Conservation (phyloP, 2,888 invertebrate species). For the Eugnorisma glareosa region DNA sequence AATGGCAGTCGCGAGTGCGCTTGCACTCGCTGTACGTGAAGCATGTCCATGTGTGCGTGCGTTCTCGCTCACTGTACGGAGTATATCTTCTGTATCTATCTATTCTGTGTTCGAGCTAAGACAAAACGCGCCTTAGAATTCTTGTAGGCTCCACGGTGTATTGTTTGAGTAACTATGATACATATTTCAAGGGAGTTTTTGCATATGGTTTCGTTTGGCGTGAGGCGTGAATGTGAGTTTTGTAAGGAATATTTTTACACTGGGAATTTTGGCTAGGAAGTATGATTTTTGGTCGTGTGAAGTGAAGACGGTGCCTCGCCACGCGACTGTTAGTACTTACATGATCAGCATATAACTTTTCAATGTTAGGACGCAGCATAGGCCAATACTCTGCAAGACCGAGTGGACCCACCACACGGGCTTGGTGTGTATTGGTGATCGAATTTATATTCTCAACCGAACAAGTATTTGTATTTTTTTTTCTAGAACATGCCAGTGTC, state of each 20-base stretch:
- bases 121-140: slow-evolving; percentile 63
- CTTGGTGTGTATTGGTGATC: neutral
- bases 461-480: neutral
- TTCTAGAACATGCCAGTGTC: neutral
- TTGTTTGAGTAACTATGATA: slow-evolving; percentile 54
- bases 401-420: neutral
- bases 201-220: slow-evolving; percentile 30
- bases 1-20: neutral
- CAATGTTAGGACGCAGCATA: neutral
- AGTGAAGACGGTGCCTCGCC: neutral
- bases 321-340: neutral
- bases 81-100: slow-evolving; percentile 19
- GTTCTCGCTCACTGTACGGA: neutral
- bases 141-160: slow-evolving; percentile 55
- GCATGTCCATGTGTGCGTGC: neutral
- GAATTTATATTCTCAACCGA: neutral
- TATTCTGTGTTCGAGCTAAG: slow-evolving; percentile 14
- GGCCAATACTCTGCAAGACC: neutral
- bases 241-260: neutral
- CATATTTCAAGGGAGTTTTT: slow-evolving; percentile 59
- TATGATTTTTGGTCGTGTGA: neutral
- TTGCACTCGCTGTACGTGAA: slow-evolving; percentile 3
- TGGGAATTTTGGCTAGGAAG: neutral
- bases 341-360: neutral
- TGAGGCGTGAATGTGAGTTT: slow-evolving; percentile 2